These are phyloP conservation scores for Machaerirhynchus nigripectus DNA, from an alignment of 2,113 vertebrate genomes.

Conservation along the genomic window DNA sequence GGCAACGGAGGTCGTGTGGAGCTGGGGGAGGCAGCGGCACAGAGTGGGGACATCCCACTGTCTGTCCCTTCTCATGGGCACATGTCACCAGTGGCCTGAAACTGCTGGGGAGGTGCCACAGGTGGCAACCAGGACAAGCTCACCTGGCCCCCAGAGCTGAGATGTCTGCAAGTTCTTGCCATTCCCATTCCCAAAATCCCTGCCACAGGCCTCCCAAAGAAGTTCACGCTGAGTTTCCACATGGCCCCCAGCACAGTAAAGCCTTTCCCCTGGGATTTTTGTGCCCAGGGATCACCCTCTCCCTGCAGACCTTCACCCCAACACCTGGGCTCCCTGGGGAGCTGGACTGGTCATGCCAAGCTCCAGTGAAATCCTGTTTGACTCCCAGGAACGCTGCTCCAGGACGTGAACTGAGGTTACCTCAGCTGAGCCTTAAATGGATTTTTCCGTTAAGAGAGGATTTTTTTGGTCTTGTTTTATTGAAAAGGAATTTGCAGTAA, in stretches of 20 bases:
- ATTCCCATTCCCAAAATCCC: background rate
- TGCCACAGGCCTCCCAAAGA: background rate
- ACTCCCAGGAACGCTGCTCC: background rate
- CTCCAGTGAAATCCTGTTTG: background rate
- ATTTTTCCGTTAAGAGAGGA: constrained; percentile 58
- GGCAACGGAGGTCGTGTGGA: rapidly evolving
- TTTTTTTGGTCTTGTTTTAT: constrained; percentile 58
- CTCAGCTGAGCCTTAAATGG: constrained; percentile 41
- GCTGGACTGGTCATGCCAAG: background rate
- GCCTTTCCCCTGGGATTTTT: background rate
- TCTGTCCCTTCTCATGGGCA: background rate
- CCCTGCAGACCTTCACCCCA: background rate
- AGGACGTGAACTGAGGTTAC: background rate
- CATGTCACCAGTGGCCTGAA: background rate
- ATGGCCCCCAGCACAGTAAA: rapidly evolving
- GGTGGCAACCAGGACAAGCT: background rate
- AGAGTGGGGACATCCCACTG: background rate
- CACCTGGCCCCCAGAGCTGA: rapidly evolving
- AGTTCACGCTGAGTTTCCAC: rapidly evolving
- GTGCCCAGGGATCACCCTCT: background rate
- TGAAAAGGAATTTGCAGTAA: constrained; percentile 66
- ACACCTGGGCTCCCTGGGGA: background rate
- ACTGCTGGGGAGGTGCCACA: rapidly evolving
- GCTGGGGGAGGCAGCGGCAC: background rate
- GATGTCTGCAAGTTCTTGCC: background rate